These are phyloP conservation scores for Onthophagus taurus DNA, from an alignment of 1,140 invertebrate genomes.

Conservation along the genomic window DNA sequence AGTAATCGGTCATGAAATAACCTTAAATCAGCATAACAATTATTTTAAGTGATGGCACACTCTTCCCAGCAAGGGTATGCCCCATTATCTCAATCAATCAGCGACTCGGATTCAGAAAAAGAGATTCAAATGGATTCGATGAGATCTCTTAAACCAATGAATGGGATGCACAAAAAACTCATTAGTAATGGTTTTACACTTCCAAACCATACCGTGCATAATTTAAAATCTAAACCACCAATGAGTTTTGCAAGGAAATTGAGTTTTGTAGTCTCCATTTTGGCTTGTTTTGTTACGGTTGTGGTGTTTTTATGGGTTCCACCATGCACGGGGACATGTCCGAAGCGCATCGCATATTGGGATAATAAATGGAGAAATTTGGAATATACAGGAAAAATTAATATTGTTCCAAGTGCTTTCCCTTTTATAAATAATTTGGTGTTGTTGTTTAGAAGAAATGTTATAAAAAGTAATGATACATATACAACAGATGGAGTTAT, in stretches of 20 bases:
- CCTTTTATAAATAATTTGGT: constrained; percentile 56
- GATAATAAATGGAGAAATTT: constrained; percentile 59
- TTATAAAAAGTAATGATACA: constrained; percentile 48
- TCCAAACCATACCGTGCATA: constrained; percentile 8
- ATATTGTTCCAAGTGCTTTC: constrained; percentile 51
- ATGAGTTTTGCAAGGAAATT: constrained; percentile 56
- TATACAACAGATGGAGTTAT: constrained; percentile 40
- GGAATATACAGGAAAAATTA: constrained; percentile 61
- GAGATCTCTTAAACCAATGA: constrained; percentile 25
- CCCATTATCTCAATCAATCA: constrained; percentile 60
- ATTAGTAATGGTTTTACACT: constrained; percentile 3
- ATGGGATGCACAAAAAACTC: constrained; percentile 17
- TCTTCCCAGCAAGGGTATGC: constrained; percentile 49
- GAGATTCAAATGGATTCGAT: constrained; percentile 42
- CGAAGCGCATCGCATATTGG: constrained; percentile 54
- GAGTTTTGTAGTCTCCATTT: constrained; percentile 52
- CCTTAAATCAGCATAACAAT: no score
- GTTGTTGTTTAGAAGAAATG: constrained; percentile 56
- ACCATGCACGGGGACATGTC: constrained; percentile 60
- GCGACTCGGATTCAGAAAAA: constrained; percentile 65
- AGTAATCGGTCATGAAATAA: no score
- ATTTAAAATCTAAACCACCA: constrained; percentile 25
- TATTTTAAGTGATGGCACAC: constrained; percentile 13
- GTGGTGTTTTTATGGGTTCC: constrained; percentile 64
- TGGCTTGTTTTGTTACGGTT: constrained; percentile 59